Conservation (phyloP, 2,888 invertebrate species). For the Brenthis ino region DNA sequence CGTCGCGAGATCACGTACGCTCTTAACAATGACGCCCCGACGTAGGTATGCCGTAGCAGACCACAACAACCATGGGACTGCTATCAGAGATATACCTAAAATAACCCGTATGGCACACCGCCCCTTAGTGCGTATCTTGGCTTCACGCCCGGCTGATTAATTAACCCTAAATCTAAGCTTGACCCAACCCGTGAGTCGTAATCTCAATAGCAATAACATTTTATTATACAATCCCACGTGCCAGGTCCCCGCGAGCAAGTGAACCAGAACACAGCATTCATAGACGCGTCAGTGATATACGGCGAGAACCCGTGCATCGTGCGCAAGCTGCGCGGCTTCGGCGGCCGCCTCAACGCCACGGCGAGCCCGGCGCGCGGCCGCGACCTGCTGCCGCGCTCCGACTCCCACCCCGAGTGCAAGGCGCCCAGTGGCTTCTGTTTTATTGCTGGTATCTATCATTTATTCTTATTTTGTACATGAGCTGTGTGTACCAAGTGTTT, state of each 20-base stretch:
- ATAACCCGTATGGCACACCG: no score
- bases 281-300: constrained; percentile 94
- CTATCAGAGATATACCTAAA: no score
- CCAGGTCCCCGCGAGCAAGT: constrained; percentile 94
- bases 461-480: no score
- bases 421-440: constrained; percentile 93
- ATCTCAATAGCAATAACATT: neutral
- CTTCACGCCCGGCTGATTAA: no score
- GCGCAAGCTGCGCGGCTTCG: constrained; percentile 88
- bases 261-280: constrained; percentile 95
- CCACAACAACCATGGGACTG: no score
- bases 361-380: constrained; percentile 87
- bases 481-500: no score
- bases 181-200: no score
- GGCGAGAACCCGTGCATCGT: constrained; percentile 94
- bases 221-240: neutral
- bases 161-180: no score
- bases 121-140: no score
- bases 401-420: constrained; percentile 93
- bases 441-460: constrained; percentile 85
- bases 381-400: constrained; percentile 90
- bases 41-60: no score
- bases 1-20: no score
- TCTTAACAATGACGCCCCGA: no score
- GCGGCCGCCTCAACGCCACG: constrained; percentile 92